Evolutionary conservation across 1,140 invertebrate genomes (phyloP).

Genomic region (Drosophila guanche): DNA sequence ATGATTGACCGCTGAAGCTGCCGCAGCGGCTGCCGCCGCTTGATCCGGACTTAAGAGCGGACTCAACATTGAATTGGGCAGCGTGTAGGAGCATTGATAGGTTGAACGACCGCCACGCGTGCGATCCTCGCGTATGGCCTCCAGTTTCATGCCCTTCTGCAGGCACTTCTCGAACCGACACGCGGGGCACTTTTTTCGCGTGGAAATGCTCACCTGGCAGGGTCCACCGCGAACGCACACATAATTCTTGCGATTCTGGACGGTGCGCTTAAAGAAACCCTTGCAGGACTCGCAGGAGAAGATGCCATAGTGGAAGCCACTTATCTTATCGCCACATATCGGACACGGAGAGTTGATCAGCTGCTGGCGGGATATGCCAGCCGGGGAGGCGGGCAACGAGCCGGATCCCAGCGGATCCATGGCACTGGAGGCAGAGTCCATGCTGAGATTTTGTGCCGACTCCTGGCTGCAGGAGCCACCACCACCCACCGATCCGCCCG

Average conservation of each 20-base stretch:
- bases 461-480: slow-evolving; percentile 34
- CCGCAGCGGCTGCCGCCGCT: slow-evolving; percentile 56
- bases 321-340: slow-evolving; percentile 97
- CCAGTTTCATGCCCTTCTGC: slow-evolving; percentile 97
- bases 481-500: background rate
- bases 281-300: slow-evolving; percentile 99
- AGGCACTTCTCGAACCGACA: slow-evolving; percentile 99
- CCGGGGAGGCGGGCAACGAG: slow-evolving; percentile 81
- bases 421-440: slow-evolving; percentile 44
- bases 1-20: slow-evolving; percentile 40
- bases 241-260: slow-evolving; percentile 98
- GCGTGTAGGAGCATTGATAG: slow-evolving; percentile 95
- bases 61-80: slow-evolving; percentile 88
- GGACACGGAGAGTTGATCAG: slow-evolving; percentile 93
- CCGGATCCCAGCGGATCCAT: slow-evolving; percentile 30
- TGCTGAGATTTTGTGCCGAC: slow-evolving; percentile 71
- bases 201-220: slow-evolving; percentile 95
- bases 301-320: slow-evolving; percentile 97
- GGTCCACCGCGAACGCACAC: slow-evolving; percentile 95
- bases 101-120: slow-evolving; percentile 97
- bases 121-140: slow-evolving; percentile 97
- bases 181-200: slow-evolving; percentile 97
- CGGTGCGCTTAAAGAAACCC: slow-evolving; percentile 99
- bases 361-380: slow-evolving; percentile 94
- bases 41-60: slow-evolving; percentile 75